Evolutionary conservation across 2,113 vertebrate species (phyloP).

Genomic region (Oreochromis tanganicae): DNA sequence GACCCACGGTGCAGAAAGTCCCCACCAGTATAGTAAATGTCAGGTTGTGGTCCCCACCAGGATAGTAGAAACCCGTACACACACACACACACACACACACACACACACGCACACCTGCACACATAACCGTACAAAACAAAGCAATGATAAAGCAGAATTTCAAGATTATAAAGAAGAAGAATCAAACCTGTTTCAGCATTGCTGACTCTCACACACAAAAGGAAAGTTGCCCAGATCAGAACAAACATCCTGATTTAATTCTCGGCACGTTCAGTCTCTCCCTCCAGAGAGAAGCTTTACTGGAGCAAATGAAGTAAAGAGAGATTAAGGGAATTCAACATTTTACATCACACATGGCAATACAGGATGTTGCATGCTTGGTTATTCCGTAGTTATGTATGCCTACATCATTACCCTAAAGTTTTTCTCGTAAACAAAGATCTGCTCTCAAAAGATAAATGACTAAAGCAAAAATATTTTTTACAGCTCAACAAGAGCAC

Average conservation of each 20-base stretch:
- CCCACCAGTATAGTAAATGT: too few species aligned
- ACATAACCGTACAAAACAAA: neutral
- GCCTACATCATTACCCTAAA: neutral
- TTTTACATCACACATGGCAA: neutral
- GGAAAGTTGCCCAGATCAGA: conserved; percentile 15
- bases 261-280: neutral
- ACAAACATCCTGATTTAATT: conserved; percentile 15
- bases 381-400: neutral
- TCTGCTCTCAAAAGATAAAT: neutral
- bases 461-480: neutral
- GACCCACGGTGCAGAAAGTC: too few species aligned
- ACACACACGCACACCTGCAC: fast-evolving
- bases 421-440: neutral
- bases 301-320: neutral
- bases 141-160: neutral
- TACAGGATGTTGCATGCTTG: neutral
- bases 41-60: too few species aligned
- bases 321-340: neutral
- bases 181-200: conserved; percentile 2
- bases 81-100: neutral
- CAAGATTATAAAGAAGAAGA: neutral
- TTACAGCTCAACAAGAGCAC: neutral
- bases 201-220: neutral
- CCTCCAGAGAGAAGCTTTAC: neutral
- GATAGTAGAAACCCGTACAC: too few species aligned